phyloP scores from a whole-genome alignment of 2,113 vertebrate species.

The Scytalopus superciliaris region DNA sequence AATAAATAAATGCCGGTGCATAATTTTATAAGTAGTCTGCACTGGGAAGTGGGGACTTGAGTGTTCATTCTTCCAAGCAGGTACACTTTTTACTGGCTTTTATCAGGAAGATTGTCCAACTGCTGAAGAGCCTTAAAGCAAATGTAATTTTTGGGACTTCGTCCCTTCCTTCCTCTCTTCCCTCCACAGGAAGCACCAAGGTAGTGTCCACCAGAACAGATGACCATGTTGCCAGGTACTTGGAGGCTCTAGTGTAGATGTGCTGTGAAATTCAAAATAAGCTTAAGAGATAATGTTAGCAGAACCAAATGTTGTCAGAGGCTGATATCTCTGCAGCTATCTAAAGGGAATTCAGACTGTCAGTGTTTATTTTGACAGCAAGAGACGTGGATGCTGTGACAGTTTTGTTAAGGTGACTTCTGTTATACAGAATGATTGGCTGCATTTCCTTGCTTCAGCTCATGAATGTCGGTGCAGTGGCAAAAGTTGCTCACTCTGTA shows the following conservation, averaged over 20 bases:
- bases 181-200: neutral
- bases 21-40: neutral
- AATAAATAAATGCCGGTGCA: neutral
- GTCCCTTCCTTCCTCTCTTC: neutral
- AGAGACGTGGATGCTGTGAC: neutral
- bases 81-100: neutral
- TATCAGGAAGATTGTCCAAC: neutral
- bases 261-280: conserved; percentile 5
- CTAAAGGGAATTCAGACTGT: neutral
- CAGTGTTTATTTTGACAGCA: neutral
- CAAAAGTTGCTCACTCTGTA: neutral
- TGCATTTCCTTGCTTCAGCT: neutral
- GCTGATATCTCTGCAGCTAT: neutral
- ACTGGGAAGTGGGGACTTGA: neutral
- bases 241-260: neutral
- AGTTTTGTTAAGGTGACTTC: neutral
- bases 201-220: neutral
- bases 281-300: neutral
- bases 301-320: neutral
- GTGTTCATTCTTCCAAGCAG: neutral
- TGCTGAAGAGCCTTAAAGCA: neutral
- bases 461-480: neutral
- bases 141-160: neutral
- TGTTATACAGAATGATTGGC: neutral
- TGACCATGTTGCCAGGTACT: neutral